Base-by-base conservation (phyloP, 2,888 invertebrate species). In the Microctonus brassicae region DNA sequence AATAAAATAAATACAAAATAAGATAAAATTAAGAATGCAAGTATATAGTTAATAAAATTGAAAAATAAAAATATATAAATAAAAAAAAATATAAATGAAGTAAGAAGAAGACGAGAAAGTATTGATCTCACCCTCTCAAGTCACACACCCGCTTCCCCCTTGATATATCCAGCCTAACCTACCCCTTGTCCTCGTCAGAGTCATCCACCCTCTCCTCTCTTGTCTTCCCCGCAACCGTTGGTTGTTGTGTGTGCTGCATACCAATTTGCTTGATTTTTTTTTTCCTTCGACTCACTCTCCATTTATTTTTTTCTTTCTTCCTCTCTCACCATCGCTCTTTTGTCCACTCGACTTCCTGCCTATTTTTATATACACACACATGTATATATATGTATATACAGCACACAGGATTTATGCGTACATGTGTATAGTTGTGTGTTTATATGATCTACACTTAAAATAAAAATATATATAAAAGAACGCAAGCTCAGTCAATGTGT, bases 161-260 rank as follows among this genome's bases (percentile, higher is more conserved):
- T 69, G 64, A 5, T 29, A 69, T 73, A 47, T 84, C 85, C 85
- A 82, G 86, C 82, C 87, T 84, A 85, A 87, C 81, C 80, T 74
- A 74, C 77, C 73, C 76, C 70, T 73, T 71, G 73, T 77, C 77
- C 78, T 73, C 72, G 70, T 74, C 69, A 74, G 70, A 76, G 85
- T 86, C 88, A 69, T 73, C 75, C 73, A 68, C 75, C n/a, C n/a
- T n/a, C n/a, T n/a, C n/a, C n/a, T n/a, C n/a, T n/a, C n/a, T 74
- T 69, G 74, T 81, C 88, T 88, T 86, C 86, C 87, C 85, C 87
- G 83, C 79, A 17, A 17, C 82, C 83, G 84, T 81, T 83, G 85
- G 83, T 89, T 89, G 90, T 89, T 90, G 90, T 90, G 90, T 90
- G 90, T 89, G 89, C 90, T 90, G 90, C 90, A 90, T 90, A 90